Conservation (phyloP, 2,113 vertebrate genomes). For the Phainopepla nitens region DNA sequence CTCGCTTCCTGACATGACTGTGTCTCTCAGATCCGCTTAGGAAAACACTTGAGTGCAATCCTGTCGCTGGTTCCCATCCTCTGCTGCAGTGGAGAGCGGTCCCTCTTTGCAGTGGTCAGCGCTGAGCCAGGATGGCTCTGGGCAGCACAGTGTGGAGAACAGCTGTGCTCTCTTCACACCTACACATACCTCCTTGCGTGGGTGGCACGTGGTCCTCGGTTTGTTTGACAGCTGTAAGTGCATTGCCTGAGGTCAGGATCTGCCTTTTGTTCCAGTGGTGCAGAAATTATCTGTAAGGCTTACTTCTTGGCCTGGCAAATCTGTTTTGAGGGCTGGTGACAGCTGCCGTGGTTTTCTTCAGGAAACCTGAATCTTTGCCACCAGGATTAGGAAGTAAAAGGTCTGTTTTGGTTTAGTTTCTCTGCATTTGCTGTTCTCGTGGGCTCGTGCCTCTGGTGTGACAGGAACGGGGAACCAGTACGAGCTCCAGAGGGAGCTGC, state of each 20-base stretch:
- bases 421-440: background rate
- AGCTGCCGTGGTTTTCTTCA: constrained; percentile 29
- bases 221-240: background rate
- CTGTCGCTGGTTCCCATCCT: background rate
- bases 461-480: rapidly evolving
- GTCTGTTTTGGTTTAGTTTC: constrained; percentile 8
- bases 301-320: constrained; percentile 9
- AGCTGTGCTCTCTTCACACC: background rate
- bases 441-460: background rate
- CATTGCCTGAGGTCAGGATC: background rate
- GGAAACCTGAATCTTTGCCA: constrained; percentile 21
- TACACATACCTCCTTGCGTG: background rate
- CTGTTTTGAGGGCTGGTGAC: constrained; percentile 2
- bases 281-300: background rate
- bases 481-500: background rate
- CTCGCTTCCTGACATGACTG: background rate
- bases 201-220: background rate
- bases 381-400: background rate
- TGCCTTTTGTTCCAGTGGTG: background rate
- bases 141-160: rapidly evolving
- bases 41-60: background rate
- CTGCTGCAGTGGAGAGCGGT: background rate
- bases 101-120: background rate
- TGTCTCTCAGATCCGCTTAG: background rate
- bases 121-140: background rate